Percentiles rank a stretch among this genome's conserved stretches.
These are phyloP conservation scores for Eueides isabella DNA, from an alignment of 1,140 invertebrate genomes.

Conservation along the genomic window DNA sequence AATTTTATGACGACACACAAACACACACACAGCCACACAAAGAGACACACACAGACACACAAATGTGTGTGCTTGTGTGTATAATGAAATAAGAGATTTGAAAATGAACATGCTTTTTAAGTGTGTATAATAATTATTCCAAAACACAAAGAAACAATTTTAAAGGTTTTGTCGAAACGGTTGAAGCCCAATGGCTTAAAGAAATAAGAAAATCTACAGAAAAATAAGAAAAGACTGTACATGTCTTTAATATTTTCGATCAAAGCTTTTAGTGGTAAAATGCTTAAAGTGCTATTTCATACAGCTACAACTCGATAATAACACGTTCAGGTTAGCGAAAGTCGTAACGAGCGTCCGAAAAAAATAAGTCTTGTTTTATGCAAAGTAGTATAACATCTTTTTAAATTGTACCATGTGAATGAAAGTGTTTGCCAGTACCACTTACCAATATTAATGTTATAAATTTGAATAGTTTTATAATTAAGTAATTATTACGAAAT, in stretches of 20 bases:
- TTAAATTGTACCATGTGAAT: neutral
- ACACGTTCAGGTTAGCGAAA: slow-evolving; percentile 29
- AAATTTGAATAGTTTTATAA: neutral
- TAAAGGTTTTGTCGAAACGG: too few relatives aligned
- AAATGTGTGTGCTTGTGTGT: too few relatives aligned
- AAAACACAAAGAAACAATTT: too few relatives aligned
- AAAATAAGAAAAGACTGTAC: neutral
- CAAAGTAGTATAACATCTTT: slow-evolving; percentile 21
- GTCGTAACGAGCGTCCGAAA: slow-evolving; percentile 34
- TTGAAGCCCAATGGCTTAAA: too few relatives aligned
- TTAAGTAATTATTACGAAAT: neutral
- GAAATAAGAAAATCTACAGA: neutral
- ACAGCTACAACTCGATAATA: slow-evolving; percentile 9
- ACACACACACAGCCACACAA: too few relatives aligned
- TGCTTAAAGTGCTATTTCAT: slow-evolving; percentile 12
- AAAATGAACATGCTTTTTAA: too few relatives aligned
- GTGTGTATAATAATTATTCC: too few relatives aligned
- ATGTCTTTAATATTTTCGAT: neutral
- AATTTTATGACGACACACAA: too few relatives aligned
- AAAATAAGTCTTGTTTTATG: slow-evolving; percentile 20
- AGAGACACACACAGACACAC: too few relatives aligned
- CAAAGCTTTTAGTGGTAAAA: neutral
- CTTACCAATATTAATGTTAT: neutral
- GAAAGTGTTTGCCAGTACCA: neutral
- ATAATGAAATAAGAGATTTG: too few relatives aligned